These are phyloP conservation scores for Idaea straminata DNA, from an alignment of 2,888 invertebrate species.

Conservation along the genomic window DNA sequence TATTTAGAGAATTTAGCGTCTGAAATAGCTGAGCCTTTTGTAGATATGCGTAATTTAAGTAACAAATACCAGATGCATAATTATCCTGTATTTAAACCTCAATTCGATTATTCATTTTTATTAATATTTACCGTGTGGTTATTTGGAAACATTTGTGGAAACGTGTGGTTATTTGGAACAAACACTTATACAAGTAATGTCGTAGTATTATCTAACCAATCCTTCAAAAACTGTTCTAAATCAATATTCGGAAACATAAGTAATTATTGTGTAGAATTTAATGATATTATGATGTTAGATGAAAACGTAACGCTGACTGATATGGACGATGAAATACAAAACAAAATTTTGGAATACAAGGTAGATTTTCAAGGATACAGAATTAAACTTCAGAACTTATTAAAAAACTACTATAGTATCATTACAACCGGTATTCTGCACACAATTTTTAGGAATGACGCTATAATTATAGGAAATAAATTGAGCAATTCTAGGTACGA, in stretches of 20 bases:
- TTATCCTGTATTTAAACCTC: background rate
- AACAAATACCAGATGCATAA: background rate
- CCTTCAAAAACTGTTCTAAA: too few relatives aligned
- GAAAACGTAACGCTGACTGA: background rate
- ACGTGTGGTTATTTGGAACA: background rate
- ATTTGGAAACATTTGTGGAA: background rate
- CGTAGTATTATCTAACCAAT: background rate
- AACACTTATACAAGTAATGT: background rate
- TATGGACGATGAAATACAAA: background rate
- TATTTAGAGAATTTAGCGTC: background rate
- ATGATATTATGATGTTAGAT: background rate
- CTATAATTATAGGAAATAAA: conserved; percentile 3
- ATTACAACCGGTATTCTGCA: conserved; percentile 10
- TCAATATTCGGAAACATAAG: background rate
- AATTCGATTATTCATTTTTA: background rate
- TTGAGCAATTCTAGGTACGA: conserved; percentile 7
- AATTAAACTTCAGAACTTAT: background rate
- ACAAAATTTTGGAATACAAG: conserved; percentile 3
- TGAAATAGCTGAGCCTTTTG: background rate
- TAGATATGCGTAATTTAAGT: too few relatives aligned
- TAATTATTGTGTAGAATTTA: background rate
- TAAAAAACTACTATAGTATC: background rate
- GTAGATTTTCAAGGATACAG: conserved; percentile 6
- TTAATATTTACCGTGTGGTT: background rate
- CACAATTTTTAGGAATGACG: conserved; percentile 14